phyloP scores from a whole-genome alignment of 2,797 vertebrate genomes.

The Mus minutoides region DNA sequence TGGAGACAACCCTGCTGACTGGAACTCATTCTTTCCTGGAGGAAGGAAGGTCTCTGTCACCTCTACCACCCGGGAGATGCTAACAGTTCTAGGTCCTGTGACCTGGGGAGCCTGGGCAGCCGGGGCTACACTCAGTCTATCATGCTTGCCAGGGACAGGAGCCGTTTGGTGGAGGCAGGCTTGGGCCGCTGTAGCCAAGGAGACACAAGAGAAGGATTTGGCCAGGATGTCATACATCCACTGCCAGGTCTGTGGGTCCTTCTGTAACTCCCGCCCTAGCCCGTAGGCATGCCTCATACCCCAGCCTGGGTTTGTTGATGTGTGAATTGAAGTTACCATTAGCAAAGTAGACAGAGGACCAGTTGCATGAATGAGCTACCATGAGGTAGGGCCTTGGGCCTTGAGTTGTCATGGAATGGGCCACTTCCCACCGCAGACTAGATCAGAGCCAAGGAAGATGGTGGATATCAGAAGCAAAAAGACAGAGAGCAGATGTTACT shows the following conservation, averaged over 20 bases:
- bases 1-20: background rate
- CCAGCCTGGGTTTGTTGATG: background rate
- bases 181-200: background rate
- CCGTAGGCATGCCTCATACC: background rate
- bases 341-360: background rate
- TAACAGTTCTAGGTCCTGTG: background rate
- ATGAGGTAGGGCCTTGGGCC: background rate
- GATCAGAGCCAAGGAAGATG: background rate
- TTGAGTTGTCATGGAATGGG: background rate
- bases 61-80: background rate
- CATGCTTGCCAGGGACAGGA: background rate
- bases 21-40: too few species aligned
- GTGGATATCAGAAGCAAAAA: background rate
- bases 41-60: background rate
- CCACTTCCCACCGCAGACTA: background rate
- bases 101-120: background rate
- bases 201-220: background rate
- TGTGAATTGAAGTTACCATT: background rate
- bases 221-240: background rate
- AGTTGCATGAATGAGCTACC: background rate
- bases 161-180: background rate
- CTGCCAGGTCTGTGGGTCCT: background rate
- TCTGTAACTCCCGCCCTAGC: background rate
- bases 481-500: background rate
- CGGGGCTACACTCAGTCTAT: background rate